Evolutionary conservation across 2,888 invertebrate species (phyloP), one percentile per base, ranked within the genome.

Genomic region (Drosophila longiperda): DNA sequence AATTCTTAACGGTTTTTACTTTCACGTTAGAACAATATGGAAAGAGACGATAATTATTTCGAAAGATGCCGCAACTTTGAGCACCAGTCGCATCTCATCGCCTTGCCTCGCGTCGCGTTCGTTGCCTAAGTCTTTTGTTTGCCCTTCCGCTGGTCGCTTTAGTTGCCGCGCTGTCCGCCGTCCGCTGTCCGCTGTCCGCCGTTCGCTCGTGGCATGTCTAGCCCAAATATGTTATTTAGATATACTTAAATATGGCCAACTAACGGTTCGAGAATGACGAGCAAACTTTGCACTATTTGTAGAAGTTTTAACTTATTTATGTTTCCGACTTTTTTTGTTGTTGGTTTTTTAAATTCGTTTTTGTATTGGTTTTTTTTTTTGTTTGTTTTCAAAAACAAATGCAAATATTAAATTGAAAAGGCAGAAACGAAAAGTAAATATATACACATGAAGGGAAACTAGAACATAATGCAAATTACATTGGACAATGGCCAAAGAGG

Each of bases 1-100:
- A 87, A 90, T 90, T 90, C 90, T 87, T 87, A 90, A 87, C 86
- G 90, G 86, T 89, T 87, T 87, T 87, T 87, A 87, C 90, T 87
- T 87, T 87, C 86, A 89, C 86, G 89, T 83, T 87, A 87, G 86
- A 87, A 90, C 86, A 90, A 90, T 87, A 87, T 90, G 89, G 89
- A 81, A 88, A 88, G 58, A 73, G 84, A 82, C 82, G 89, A 89
- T 87, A 87, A 87, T 90, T 87, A 90, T 78, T 81, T 78, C 82
- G 65, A 73, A 81, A 78, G 81, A 78, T 78, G 78, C 78, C 78
- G 78, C 81, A 80, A 77, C 72, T 64, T 72, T 29, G 40, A 64
- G 62, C 73, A 70, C 60, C 70, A 67, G 80, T 62, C 67, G 50
- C 50, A 33, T 26, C 38, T 32, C 36, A 32, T 40, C 32, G 59